Base-by-base conservation (phyloP, 2,113 vertebrate genomes). In the Paracanthobrama guichenoti region DNA sequence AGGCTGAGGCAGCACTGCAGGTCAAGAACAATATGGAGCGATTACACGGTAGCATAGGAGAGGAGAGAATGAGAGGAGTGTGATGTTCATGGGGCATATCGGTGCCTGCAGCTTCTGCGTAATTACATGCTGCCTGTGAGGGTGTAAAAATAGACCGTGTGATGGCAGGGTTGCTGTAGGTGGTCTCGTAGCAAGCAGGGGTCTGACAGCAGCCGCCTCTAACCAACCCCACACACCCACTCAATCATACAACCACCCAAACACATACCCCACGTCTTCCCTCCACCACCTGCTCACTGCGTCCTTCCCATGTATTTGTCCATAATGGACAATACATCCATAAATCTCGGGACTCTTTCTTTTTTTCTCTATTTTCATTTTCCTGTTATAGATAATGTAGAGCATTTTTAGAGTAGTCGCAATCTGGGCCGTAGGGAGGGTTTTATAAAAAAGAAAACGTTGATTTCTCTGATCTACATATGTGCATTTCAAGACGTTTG, bases 1-100 rank as follows among this genome's bases (percentile, higher is more conserved):
- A 98, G 77, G 98, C 98, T 22, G 97, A 98, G 88, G 95, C 93
- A 55, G 97, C 97, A 0, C 90, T 99, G 86, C 94, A 96, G 95
- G 97, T 98, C 57, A 79, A 77, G 22, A 67, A 57, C 22, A 14
- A 42, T 39, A 59, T n/a, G 48, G 18, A 42, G 8, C 50, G 50
- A 55, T 50, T 50, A 31, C 48, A 22, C 10, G 13, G 22, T 5
- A 26, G 20, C 6, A 53, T 26, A 16, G 18, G 8, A 48, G 11
- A 20, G 10, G 13, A 66, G 69, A 10, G 48, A 57, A 64, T 59
- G 76, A 57, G 42, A 60, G 64, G 22, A 55, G 42, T n/a, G 59
- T 59, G 59, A 66, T 85, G 74, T 86, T 53, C 53, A 20, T 72
- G 72, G 79, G 64, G 53, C 42, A 72, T 77, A 60, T 26, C n/a